Base-by-base conservation (phyloP, 1,140 invertebrate genomes). In the Zaprionus tsacasi region DNA sequence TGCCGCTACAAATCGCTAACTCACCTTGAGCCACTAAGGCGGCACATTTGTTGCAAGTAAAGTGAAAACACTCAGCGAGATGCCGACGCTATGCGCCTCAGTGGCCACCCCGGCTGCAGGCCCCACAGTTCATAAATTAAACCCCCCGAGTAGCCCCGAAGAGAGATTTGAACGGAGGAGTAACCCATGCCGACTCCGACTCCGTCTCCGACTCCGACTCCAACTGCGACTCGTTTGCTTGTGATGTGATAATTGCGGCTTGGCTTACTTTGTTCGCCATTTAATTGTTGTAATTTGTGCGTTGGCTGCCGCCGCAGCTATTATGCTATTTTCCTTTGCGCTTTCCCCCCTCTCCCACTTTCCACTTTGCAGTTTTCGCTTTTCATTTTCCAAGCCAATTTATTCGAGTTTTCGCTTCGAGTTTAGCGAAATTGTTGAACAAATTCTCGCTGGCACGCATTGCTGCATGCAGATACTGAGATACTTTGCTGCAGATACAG, bases 281-380 rank as follows among this genome's bases (percentile, higher is more conserved):
- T 89, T 89, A 89, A 89, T 89, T 89, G 86, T 89, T 85, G 85
- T 90, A 89, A 89, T 89, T 89, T 89, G 85, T 89, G 85, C 65
- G 68, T 68, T 75, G 67, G 50, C 50, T 54, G 65, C 43, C 21
- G 55, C 33, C 25, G 45, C 60, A 8, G n/a, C 30, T 40, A n/a
- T 52, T 70, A 35, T 70, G 56, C 50, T 75, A 63, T 60, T 45
- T 61, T 11, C 13, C n/a, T 38, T 38, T 70, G 40, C 17, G 11
- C 38, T 55, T 50, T 33, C 56, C 54, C 67, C 21, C 25, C 54
- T 57, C 38, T 3, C 27, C 27, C 27, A 21, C 58, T 21, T 21
- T 21, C 60, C 76, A 56, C 50, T 76, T 63, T 30, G 48, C 74
- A 76, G 81, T 81, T 89, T 88, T 88, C 85, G 85, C 85, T 89